Conservation (phyloP, 2,797 vertebrate genomes). For the Pangasius macronema region DNA sequence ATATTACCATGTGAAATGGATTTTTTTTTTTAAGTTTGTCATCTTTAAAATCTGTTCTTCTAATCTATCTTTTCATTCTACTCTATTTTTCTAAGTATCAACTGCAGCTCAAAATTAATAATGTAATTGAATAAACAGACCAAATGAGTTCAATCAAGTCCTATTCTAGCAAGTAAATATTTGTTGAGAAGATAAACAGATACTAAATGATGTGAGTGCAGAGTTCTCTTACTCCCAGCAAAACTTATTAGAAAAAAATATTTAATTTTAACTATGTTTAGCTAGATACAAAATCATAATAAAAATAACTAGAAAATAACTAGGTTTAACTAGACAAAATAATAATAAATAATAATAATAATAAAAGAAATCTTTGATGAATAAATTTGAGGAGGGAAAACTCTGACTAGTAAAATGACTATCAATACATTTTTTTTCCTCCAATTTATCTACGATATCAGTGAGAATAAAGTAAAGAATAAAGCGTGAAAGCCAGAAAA, state of each 20-base stretch:
- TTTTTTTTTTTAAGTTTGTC: background rate
- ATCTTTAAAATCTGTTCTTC: background rate
- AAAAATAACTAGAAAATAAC: background rate
- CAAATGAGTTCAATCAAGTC: background rate
- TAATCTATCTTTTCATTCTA: background rate
- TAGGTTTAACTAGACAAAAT: background rate
- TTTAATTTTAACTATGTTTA: background rate
- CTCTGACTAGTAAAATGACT: background rate
- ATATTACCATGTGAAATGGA: background rate
- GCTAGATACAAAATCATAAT: background rate
- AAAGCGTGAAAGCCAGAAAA: conserved; percentile 2
- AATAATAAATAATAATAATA: too few species aligned
- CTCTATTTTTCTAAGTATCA: background rate
- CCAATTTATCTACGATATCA: background rate
- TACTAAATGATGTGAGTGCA: background rate
- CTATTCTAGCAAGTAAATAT: conserved; percentile 15
- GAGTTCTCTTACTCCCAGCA: background rate
- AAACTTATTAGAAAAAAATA: background rate
- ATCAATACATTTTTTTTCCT: background rate
- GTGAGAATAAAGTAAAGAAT: conserved; percentile 26
- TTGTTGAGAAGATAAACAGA: conserved; percentile 12
- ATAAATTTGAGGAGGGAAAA: background rate
- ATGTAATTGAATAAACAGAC: conserved; percentile 4
- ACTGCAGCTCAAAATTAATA: background rate
- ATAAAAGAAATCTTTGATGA: background rate